Base-by-base conservation (phyloP, 1,140 invertebrate genomes). In the Sweltsa coloradensis region DNA sequence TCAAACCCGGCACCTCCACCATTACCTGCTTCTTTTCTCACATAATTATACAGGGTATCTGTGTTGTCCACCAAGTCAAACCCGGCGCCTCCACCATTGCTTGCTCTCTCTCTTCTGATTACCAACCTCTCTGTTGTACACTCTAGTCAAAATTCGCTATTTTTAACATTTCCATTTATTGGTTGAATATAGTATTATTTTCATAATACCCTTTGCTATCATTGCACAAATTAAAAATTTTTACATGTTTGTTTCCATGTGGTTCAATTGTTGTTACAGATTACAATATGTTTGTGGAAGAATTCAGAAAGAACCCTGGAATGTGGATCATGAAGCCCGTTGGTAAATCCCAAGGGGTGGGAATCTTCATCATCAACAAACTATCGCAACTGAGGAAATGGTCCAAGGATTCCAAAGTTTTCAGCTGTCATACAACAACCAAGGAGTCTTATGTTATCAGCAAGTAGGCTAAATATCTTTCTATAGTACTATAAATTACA, bases 311-410 rank as follows among this genome's bases (percentile, higher is more conserved):
- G 62, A 86, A 85, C 47, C 90, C 90, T 0, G 89, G 85, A 48
- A 94, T 90, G 0, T 97, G 91, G 91, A 97, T 97, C 47, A 94
- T 97, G 87, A 97, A 96, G 63, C 93, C 93, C 0, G 92, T 89
- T 61, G 91, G 89, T 18, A 85, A 89, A 62, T 91, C 86, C 11
- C 88, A 91, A 64, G 86, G 85, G 0, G 77, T 83, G 4, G 87
- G 88, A 5, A 92, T 92, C 52, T 89, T 90, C 60, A 66, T 92
- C 0, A 89, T 92, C 52, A 90, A 90, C 56, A 90, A 89, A 68
- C 63, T 91, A 29, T 89, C 86, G 1, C 89, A 90, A 65, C 66
- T 92, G 13, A 89, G 89, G 60, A 82, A 85, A 57, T 92, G 86
- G 84, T 89, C 87, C 0, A 70, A 83, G 19, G 85, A 89, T 62